Evolutionary conservation across 2,888 invertebrate genomes (phyloP).

Genomic region (Acleris holmiana): DNA sequence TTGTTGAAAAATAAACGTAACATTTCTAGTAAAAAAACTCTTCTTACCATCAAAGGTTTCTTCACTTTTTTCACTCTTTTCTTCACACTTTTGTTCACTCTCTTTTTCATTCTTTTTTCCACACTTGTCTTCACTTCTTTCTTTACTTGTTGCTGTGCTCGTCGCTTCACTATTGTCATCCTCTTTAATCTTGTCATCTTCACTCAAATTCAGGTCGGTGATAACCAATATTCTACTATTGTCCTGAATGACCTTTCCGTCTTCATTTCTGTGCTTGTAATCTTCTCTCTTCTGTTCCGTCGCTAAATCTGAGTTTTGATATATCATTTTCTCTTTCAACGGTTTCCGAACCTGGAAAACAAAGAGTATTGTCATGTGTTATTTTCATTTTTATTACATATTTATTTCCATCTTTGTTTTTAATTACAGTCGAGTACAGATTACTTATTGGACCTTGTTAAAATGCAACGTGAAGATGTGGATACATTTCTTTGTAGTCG

Average conservation of each 20-base stretch:
- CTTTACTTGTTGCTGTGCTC: constrained; percentile 7
- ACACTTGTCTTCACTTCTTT: too few species aligned
- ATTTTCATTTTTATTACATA: too few species aligned
- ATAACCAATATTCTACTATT: constrained; percentile 48
- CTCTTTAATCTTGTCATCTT: constrained; percentile 41
- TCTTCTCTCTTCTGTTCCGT: constrained; percentile 40
- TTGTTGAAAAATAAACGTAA: too few species aligned
- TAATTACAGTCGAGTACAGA: too few species aligned
- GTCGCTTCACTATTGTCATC: constrained; percentile 37
- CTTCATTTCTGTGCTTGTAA: constrained; percentile 39
- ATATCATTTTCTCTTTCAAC: constrained; percentile 57
- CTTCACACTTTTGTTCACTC: too few species aligned
- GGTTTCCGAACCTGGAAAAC: constrained; percentile 65
- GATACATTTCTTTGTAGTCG: too few species aligned
- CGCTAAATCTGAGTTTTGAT: constrained; percentile 36
- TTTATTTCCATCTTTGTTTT: too few species aligned
- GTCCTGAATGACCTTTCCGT: constrained; percentile 44
- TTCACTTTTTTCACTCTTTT: constrained; percentile 30
- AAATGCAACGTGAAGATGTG: too few species aligned
- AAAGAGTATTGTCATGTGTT: too few species aligned
- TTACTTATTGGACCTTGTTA: too few species aligned
- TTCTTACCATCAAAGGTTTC: constrained; percentile 12
- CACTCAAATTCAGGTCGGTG: constrained; percentile 39
- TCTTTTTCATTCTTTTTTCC: too few species aligned
- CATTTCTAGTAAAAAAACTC: too few species aligned